Percentiles rank a stretch among this genome's conserved stretches.
Evolutionary conservation across 2,888 invertebrate genomes (phyloP).

Genomic region (Artemia sinica): DNA sequence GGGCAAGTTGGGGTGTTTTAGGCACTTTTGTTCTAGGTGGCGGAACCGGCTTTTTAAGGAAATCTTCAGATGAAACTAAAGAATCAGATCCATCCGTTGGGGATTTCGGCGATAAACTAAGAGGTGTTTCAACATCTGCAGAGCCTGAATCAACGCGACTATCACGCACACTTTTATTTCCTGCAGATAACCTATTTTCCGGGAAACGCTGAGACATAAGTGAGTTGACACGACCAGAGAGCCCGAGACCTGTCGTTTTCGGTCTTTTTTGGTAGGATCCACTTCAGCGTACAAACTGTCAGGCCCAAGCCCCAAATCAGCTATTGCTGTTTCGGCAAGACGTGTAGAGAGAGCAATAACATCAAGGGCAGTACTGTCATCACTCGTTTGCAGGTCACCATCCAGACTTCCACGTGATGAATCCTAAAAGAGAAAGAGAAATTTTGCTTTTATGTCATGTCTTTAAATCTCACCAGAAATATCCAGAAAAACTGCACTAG

Average conservation of each 20-base stretch:
- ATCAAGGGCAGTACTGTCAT: constrained; percentile 26
- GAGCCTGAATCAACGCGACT: constrained; percentile 31
- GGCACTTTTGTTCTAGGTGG: constrained; percentile 24
- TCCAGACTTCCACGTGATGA: constrained; percentile 31
- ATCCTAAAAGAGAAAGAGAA: constrained; percentile 26
- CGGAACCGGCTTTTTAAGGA: constrained; percentile 27
- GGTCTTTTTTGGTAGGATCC: constrained; percentile 25
- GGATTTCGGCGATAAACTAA: constrained; percentile 31
- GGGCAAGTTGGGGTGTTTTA: constrained; percentile 6
- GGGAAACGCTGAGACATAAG: constrained; percentile 22
- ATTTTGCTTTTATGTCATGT: neutral
- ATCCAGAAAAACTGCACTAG: neutral
- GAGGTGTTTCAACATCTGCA: constrained; percentile 33
- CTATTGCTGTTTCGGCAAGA: constrained; percentile 19
- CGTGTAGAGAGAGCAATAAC: constrained; percentile 5
- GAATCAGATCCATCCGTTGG: constrained; percentile 29
- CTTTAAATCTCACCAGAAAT: neutral
- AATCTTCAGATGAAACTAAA: constrained; percentile 7
- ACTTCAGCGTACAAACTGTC: constrained; percentile 27
- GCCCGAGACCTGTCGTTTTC: constrained; percentile 17
- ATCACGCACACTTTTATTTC: constrained; percentile 27
- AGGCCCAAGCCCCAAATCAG: constrained; percentile 15
- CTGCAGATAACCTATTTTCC: constrained; percentile 22
- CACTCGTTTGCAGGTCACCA: constrained; percentile 29
- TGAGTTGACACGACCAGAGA: constrained; percentile 22